Evolutionary conservation across 2,888 invertebrate species (phyloP).

Genomic region (Eilema depressum): DNA sequence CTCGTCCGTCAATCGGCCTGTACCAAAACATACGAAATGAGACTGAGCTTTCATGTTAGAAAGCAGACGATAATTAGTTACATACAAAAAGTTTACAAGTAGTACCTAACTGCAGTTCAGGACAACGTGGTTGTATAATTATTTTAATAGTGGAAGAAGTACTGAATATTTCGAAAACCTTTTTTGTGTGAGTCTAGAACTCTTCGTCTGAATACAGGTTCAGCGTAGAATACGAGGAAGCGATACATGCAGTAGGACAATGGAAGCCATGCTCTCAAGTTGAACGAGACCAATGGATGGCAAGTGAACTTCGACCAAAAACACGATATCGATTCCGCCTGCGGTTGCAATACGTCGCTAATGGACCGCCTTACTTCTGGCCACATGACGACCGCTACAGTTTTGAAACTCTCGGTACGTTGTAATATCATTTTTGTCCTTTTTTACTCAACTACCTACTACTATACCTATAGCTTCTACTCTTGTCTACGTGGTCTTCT

Average conservation of each 20-base stretch:
- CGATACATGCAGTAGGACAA: conserved; percentile 69
- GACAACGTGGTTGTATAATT: too few species aligned
- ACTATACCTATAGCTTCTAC: neutral
- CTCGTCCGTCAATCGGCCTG: too few species aligned
- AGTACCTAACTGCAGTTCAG: too few species aligned
- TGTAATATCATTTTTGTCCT: neutral
- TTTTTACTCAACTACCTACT: neutral
- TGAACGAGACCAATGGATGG: conserved; percentile 67
- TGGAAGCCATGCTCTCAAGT: conserved; percentile 64
- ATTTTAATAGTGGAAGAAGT: neutral
- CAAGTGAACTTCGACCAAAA: conserved; percentile 89
- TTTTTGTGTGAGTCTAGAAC: neutral
- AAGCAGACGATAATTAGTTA: too few species aligned
- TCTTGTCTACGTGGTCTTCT: neutral
- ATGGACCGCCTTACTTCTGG: conserved; percentile 89
- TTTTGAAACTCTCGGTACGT: conserved; percentile 91
- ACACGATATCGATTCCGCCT: conserved; percentile 93
- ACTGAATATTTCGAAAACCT: neutral
- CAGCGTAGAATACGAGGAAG: conserved; percentile 82
- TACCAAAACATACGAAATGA: neutral
- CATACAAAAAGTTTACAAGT: too few species aligned
- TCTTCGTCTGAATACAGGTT: conserved; percentile 54
- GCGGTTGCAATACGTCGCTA: conserved; percentile 88
- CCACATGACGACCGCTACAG: conserved; percentile 90
- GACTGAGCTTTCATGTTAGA: too few species aligned